Conservation (phyloP, 2,888 invertebrate species). For the Sturmia bella region DNA sequence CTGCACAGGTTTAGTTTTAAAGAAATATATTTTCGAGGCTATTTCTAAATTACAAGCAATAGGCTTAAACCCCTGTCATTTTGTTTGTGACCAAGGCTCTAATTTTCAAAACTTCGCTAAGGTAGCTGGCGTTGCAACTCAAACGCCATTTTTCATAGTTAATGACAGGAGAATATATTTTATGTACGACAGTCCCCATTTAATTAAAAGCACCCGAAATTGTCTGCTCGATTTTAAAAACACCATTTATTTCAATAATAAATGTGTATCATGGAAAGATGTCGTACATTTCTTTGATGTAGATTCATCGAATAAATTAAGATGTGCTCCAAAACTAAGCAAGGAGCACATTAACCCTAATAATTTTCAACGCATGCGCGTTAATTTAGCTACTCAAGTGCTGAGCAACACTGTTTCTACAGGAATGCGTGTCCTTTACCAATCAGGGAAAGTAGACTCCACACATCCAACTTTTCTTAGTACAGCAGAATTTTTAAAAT, state of each 20-base stretch:
- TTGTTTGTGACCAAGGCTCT: conserved; percentile 7
- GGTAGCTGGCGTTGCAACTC: not conserved
- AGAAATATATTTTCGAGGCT: no score
- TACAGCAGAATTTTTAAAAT: conserved; percentile 35
- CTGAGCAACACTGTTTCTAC: conserved; percentile 20
- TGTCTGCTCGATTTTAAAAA: conserved; percentile 29
- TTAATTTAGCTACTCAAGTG: conserved; percentile 26
- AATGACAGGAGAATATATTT: conserved; percentile 25
- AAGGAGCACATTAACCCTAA: conserved; percentile 30
- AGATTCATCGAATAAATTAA: no score
- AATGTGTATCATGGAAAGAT: conserved; percentile 8
- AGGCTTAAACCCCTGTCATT: conserved; percentile 3
- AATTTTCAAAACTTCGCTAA: no score
- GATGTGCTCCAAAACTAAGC: conserved; percentile 39
- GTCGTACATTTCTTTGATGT: not conserved
- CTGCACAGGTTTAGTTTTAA: no score
- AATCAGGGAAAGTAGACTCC: conserved; percentile 3
- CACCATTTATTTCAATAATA: conserved; percentile 9
- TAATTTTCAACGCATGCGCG: conserved; percentile 47
- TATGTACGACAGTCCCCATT: conserved; percentile 32
- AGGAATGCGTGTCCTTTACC: no score
- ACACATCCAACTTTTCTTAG: conserved; percentile 4
- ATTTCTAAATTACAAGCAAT: not conserved
- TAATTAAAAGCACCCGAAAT: conserved; percentile 37
- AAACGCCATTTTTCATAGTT: conserved; percentile 12